These are phyloP conservation scores for Stomatorhinus walkeri DNA, from an alignment of 2,797 vertebrate species.

Conservation along the genomic window DNA sequence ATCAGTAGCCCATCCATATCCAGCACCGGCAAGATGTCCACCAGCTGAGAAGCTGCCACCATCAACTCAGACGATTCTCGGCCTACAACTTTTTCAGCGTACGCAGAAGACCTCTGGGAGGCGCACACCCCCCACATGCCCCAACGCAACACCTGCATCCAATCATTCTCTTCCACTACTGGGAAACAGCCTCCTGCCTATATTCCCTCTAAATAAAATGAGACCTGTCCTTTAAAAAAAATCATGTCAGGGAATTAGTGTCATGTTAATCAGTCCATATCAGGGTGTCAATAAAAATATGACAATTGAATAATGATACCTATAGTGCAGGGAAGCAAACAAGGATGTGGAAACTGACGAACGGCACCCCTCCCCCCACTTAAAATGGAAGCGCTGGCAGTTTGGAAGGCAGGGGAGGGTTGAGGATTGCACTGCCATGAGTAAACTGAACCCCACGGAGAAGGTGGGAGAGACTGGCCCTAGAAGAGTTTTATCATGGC, in stretches of 20 bases:
- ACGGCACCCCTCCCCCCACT: background rate
- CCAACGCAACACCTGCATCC: background rate
- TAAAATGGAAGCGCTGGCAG: constrained; percentile 9
- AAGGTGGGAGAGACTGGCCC: background rate
- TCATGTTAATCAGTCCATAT: background rate
- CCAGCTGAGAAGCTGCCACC: background rate
- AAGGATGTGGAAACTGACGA: background rate
- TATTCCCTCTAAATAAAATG: background rate
- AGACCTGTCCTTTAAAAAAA: background rate
- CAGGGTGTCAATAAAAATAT: background rate
- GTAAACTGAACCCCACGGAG: constrained; percentile 1
- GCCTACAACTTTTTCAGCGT: background rate
- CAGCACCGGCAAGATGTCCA: background rate
- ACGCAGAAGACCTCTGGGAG: background rate
- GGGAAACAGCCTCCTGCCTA: background rate
- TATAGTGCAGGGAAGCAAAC: background rate
- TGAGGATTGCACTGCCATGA: background rate
- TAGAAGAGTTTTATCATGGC: background rate
- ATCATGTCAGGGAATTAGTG: background rate
- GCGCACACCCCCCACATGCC: background rate
- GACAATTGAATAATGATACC: background rate
- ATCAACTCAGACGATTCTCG: background rate
- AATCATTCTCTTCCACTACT: background rate
- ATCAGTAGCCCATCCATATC: background rate
- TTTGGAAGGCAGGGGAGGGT: background rate